Conservation (phyloP, 2,888 invertebrate species). For the Bimastos eiseni region DNA sequence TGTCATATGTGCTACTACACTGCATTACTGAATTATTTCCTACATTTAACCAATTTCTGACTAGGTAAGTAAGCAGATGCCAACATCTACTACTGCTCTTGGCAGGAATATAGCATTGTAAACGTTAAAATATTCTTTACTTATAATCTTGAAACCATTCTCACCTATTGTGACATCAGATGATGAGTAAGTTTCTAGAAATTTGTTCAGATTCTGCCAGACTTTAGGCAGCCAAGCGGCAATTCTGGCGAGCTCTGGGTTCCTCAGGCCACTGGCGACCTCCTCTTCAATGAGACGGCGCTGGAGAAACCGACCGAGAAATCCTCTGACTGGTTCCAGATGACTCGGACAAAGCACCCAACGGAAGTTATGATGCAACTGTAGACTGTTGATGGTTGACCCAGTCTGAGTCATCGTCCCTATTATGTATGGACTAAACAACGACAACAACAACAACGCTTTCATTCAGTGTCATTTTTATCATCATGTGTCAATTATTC, state of each 20-base stretch:
- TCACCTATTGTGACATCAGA: constrained; percentile 91
- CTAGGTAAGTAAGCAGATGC: not conserved
- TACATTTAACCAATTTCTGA: not conserved
- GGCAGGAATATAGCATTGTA: not conserved
- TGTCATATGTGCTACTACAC: not conserved
- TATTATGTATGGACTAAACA: constrained; percentile 80
- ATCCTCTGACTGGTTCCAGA: constrained; percentile 96
- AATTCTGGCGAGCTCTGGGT: constrained; percentile 63
- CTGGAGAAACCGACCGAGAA: constrained; percentile 80
- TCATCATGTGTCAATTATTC: not conserved
- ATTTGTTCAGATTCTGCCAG: constrained; percentile 91
- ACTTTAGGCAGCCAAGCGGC: constrained; percentile 93
- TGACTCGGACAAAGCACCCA: constrained; percentile 88
- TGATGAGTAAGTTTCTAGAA: constrained; percentile 91
- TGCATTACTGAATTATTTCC: no score
- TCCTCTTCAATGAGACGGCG: constrained; percentile 79
- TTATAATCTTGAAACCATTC: not conserved
- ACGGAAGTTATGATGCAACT: constrained; percentile 90
- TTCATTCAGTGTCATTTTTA: not conserved
- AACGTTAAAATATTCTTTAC: no score
- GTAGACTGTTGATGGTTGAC: constrained; percentile 75
- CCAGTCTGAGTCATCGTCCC: constrained; percentile 67
- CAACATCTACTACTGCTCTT: not conserved
- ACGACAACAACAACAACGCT: not conserved
- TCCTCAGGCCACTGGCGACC: constrained; percentile 61